Base-by-base conservation (phyloP, 2,797 vertebrate species). In the Cyprinella venusta region DNA sequence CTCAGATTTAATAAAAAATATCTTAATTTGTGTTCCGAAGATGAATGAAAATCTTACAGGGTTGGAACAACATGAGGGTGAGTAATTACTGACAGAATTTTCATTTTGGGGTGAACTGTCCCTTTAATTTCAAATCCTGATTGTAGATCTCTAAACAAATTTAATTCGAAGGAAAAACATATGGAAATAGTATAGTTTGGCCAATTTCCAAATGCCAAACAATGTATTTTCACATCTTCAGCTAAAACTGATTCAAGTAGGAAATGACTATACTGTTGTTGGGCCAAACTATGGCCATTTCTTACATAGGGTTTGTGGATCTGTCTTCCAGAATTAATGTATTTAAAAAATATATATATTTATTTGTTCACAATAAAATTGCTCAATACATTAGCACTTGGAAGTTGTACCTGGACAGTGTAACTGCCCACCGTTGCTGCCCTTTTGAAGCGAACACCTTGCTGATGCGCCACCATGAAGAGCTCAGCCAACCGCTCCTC, bases 401-500 rank as follows among this genome's bases (percentile, higher is more conserved):
- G 24, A 10, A 21, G 1, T 26, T 84, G 64, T 91, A 99, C 98
- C 97, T 99, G 98, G 79, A 99, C 97, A 0, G 98, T 99, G 91
- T 97, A 98, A 93, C 95, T 96, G 90, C 95, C 96, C 81, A 97
- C 94, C 0, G 96, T 95, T 1, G 97, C 96, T 71, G 97, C 98
- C 64, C 98, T 94, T 90, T 90, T 95, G 88, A 98, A 97, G 1
- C 97, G 89, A 54, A 93, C 92, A 71, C 96, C 96, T 89, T 99
- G 97, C 85, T 97, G 97, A 84, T 96, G 94, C 26, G 97, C 97
- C 92, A 96, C 93, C 92, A 97, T 95, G 84, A 99, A 98, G 26
- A 99, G 93, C 26, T 97, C 97, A 33, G 97, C 97, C 91, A 99
- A 87, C 36, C 97, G 95, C 90, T 97, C 97, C 91, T 99, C 98